A percentile compares a stretch with the other conserved stretches of the same genome.
Evolutionary conservation across 2,888 invertebrate genomes (phyloP).

Genomic region (Diaperis boleti): DNA sequence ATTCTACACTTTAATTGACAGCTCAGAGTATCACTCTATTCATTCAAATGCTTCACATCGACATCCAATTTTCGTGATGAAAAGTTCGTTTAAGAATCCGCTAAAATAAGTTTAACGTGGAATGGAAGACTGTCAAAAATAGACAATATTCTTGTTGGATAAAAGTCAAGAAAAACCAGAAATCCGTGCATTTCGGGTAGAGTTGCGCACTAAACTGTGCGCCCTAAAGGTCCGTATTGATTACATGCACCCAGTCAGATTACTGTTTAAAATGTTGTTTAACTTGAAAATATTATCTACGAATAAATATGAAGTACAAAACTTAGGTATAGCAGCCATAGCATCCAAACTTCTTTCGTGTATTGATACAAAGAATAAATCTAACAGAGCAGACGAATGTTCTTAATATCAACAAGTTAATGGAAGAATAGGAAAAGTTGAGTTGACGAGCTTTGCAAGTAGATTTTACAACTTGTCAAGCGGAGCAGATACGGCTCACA

Average conservation of each 20-base stretch:
- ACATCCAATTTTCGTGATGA: too few relatives aligned
- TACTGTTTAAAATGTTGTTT: conserved; percentile 38
- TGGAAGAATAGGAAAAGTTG: conserved; percentile 18
- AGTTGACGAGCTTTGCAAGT: conserved; percentile 12
- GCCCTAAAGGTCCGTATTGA: conserved; percentile 49
- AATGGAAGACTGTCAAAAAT: too few relatives aligned
- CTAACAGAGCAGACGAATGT: conserved; percentile 5
- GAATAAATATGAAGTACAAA: neutral
- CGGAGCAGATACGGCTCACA: conserved; percentile 12
- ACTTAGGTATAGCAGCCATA: too few relatives aligned
- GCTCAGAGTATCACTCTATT: too few relatives aligned
- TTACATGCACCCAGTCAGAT: conserved; percentile 44
- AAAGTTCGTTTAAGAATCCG: too few relatives aligned
- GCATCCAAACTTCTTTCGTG: too few relatives aligned
- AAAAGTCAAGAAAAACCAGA: too few relatives aligned
- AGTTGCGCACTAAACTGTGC: conserved; percentile 47
- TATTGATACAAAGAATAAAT: neutral
- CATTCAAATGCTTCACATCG: too few relatives aligned
- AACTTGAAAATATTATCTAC: conserved; percentile 9
- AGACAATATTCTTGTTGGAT: too few relatives aligned
- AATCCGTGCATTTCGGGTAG: conserved; percentile 44
- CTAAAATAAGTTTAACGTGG: too few relatives aligned
- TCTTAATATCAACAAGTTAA: conserved; percentile 35
- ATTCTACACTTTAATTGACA: too few relatives aligned
- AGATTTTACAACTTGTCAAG: conserved; percentile 12